Conservation (phyloP, 1,140 invertebrate species). For the Trachymyrmex cornetzi region DNA sequence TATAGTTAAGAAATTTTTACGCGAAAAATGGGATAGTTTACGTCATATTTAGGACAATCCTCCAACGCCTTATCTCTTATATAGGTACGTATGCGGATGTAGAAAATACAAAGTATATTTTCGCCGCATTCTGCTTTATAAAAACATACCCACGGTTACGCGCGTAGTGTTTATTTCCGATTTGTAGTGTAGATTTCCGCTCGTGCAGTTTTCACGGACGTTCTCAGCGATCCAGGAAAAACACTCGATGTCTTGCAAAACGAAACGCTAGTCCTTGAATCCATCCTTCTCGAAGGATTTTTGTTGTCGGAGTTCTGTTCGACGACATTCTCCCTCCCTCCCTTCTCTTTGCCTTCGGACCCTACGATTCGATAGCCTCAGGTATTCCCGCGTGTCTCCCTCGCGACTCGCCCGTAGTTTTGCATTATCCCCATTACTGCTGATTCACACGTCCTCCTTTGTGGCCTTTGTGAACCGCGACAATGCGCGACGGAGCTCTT, state of each 20-base stretch:
- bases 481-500: slow-evolving; percentile 79
- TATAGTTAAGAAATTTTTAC: neutral
- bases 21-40: neutral
- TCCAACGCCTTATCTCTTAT: neutral
- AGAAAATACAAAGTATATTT: neutral
- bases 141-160: slow-evolving; percentile 23
- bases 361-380: slow-evolving; percentile 59
- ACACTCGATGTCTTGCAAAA: slow-evolving; percentile 37
- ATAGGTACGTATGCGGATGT: neutral
- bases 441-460: slow-evolving; percentile 85
- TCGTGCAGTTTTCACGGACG: neutral
- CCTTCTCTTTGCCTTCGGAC: neutral
- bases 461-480: slow-evolving; percentile 82
- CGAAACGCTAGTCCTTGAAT: slow-evolving; percentile 36
- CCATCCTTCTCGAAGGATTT: neutral
- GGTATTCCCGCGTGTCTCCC: slow-evolving; percentile 61
- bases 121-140: neutral
- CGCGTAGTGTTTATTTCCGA: slow-evolving; percentile 32
- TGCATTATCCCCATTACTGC: slow-evolving; percentile 85
- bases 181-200: neutral
- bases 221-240: slow-evolving; percentile 44
- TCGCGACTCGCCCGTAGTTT: slow-evolving; percentile 75
- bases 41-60: neutral
- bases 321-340: neutral
- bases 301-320: slow-evolving; percentile 24